phyloP scores from a whole-genome alignment of 2,888 invertebrate genomes.

The Euspilapteryx auroguttella region DNA sequence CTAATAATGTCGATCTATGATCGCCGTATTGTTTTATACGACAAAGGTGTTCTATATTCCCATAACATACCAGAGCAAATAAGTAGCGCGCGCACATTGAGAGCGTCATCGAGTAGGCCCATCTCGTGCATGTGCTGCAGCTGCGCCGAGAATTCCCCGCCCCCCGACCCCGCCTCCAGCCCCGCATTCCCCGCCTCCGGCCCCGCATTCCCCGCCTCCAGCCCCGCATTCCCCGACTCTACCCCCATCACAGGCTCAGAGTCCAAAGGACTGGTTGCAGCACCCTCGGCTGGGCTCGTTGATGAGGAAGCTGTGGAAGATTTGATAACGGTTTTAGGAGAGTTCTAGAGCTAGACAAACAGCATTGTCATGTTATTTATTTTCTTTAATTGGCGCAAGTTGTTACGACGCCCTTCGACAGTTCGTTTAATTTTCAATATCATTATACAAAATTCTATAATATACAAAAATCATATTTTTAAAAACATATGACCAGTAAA shows the following conservation, averaged over 20 bases:
- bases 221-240: conserved; percentile 5
- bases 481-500: too few species aligned
- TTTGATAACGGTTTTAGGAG: conserved; percentile 7
- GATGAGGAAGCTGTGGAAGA: conserved; percentile 28
- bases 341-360: conserved; percentile 11
- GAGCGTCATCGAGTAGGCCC: conserved; percentile 82
- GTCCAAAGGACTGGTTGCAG: too few species aligned
- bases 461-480: too few species aligned
- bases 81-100: conserved; percentile 83
- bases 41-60: too few species aligned
- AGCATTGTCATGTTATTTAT: too few species aligned
- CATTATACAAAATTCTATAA: too few species aligned
- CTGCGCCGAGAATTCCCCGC: conserved; percentile 44
- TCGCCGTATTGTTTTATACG: too few species aligned
- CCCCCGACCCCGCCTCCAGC: conserved; percentile 10
- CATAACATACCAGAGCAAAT: conserved; percentile 67
- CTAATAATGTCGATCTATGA: too few species aligned
- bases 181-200: conserved; percentile 8
- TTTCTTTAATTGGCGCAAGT: too few species aligned
- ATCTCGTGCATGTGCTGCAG: conserved; percentile 86
- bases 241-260: too few species aligned
- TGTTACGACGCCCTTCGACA: too few species aligned
- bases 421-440: too few species aligned
- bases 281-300: conserved; percentile 24
- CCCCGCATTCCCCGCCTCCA: conserved; percentile 5